Conservation (phyloP, 2,888 invertebrate genomes). For the Scotopteryx bipunctaria region DNA sequence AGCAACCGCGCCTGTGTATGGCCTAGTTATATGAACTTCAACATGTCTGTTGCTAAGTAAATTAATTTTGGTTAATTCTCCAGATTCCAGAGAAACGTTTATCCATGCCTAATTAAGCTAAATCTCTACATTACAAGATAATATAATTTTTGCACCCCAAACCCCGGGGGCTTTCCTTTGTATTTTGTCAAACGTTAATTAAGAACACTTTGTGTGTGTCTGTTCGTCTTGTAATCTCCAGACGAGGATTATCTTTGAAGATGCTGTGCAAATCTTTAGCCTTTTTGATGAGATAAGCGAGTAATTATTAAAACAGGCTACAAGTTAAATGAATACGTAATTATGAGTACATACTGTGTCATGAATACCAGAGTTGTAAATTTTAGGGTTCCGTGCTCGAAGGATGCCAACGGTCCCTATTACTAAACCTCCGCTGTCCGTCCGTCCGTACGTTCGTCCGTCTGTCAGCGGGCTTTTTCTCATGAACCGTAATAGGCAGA, state of each 20-base stretch:
- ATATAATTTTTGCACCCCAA: constrained; percentile 30
- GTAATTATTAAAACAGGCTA: constrained; percentile 27
- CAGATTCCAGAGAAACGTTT: background rate
- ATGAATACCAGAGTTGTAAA: background rate
- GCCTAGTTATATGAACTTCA: too few species aligned
- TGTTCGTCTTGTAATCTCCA: constrained; percentile 27
- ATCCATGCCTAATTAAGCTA: constrained; percentile 5
- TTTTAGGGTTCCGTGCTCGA: too few species aligned
- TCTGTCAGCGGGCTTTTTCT: too few species aligned
- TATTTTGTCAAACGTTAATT: constrained; percentile 43
- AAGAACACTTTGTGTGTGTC: constrained; percentile 30
- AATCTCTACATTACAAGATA: constrained; percentile 13
- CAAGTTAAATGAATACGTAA: constrained; percentile 18
- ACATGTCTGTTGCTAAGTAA: background rate
- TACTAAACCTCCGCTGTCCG: too few species aligned
- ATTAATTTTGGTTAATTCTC: background rate
- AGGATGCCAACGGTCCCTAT: too few species aligned
- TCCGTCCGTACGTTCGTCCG: too few species aligned
- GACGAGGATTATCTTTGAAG: constrained; percentile 37
- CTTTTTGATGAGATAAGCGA: constrained; percentile 31
- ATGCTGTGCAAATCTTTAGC: constrained; percentile 34
- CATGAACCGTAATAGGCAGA: too few species aligned
- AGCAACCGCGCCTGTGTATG: too few species aligned
- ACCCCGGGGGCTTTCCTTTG: constrained; percentile 34
- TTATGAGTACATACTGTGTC: background rate